Evolutionary conservation across 1,140 invertebrate genomes (phyloP), one percentile per base, ranked within the genome.

Genomic region (Odontomachus brunneus): DNA sequence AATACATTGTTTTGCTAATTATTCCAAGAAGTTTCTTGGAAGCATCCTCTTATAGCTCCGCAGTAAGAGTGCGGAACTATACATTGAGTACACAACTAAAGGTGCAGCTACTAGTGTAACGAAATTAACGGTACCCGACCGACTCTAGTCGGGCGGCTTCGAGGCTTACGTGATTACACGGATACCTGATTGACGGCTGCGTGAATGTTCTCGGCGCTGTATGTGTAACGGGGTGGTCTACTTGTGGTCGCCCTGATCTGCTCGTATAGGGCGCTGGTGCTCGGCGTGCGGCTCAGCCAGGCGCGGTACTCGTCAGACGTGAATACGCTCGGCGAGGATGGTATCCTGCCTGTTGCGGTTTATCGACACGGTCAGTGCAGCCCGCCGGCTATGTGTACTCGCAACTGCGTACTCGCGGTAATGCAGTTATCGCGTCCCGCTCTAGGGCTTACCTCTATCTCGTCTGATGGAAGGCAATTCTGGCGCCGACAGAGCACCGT

Each of bases 261-360:
- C 90, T 99, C 98, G 92, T 98, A 98, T 86, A 99, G 97, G 60
- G 98, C 98, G 83, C 97, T 98, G 33, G 98, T 98, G 57, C 97
- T 98, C 11, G 98, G 98, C 1, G 98, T 98, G 62, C 98, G 95
- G 76, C 97, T 96, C 87, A 98, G 91, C 98, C 98, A 98, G 60
- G 97, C 97, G 76, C 97, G 96, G 90, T 98, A 98, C 92, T 99
- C 98, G 92, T 98, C 97, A 87, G 97, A 97, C 85, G 97, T 97
- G 94, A 98, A 98, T 91, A 98, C 97, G 94, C 96, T 96, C 49
- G 96, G 95, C 86, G 96, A 96, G 85, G 95, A 96, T 49, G 95
- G 95, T 91, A 96, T 95, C 81, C 95, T 94, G 82, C 95, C 95
- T 95, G 83, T 38, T 76, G 84, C 82, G 44, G 62, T 71, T 83